Conservation (phyloP, 37 sponge, comb jelly and placozoan species). For the Agelas oroides region DNA sequence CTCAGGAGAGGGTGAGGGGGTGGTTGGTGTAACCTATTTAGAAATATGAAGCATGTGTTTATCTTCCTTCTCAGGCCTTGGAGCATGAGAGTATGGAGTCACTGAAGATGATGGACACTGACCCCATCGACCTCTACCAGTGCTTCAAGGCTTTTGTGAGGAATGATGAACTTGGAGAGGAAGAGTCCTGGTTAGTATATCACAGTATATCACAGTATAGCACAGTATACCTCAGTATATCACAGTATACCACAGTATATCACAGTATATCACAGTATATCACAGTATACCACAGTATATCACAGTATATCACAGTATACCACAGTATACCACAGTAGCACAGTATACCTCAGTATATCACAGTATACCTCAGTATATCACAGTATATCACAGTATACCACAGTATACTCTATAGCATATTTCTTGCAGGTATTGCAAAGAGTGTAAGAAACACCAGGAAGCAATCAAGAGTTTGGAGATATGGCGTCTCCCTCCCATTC, state of each 20-base stretch:
- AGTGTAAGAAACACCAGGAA: conserved; percentile 80
- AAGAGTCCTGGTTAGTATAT: conserved; percentile 87
- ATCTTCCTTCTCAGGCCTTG: conserved; percentile 58
- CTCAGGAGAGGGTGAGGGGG: conserved; percentile 81
- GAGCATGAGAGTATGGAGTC: conserved; percentile 84
- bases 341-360: too few relatives aligned
- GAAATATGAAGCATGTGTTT: too few relatives aligned
- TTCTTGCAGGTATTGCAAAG: conserved; percentile 89
- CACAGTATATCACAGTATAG: too few relatives aligned
- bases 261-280: not conserved
- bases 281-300: too few relatives aligned
- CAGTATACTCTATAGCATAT: not conserved
- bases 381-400: too few relatives aligned
- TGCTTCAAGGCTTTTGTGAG: conserved; percentile 94
- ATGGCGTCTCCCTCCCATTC: conserved; percentile 95
- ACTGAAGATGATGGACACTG: conserved; percentile 52
- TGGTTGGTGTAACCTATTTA: too few relatives aligned
- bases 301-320: not conserved
- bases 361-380: conserved; percentile 47
- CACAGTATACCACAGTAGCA: too few relatives aligned
- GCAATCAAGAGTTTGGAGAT: conserved; percentile 96
- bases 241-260: too few relatives aligned
- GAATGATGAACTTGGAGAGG: conserved; percentile 96
- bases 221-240: too few relatives aligned
- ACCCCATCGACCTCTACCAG: conserved; percentile 87